A percentile compares a stretch with the other conserved stretches of the same genome.
phyloP scores from a whole-genome alignment of 2,888 invertebrate species.

The Drosophila incognita region DNA sequence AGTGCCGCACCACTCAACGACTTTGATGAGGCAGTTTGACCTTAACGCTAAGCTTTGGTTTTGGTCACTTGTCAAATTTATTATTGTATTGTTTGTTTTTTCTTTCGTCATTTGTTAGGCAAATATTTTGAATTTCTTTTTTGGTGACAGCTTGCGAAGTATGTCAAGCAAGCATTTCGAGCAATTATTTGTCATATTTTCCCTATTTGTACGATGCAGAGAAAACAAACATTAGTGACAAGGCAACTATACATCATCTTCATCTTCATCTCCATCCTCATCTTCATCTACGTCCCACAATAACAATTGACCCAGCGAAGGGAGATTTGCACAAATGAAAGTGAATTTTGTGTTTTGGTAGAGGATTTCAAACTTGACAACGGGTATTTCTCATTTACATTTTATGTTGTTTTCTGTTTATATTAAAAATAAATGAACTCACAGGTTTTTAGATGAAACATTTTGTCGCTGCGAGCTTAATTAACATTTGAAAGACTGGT shows the following conservation, averaged over 20 bases:
- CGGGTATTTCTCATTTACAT: slow-evolving; percentile 42
- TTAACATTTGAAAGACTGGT: background rate
- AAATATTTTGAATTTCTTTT: slow-evolving; percentile 54
- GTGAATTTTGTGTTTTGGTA: slow-evolving; percentile 56
- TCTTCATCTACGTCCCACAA: slow-evolving; percentile 43
- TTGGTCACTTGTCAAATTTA: slow-evolving; percentile 50
- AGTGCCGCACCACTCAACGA: slow-evolving; percentile 34
- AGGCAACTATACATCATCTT: slow-evolving; percentile 51
- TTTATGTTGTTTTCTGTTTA: slow-evolving; percentile 32
- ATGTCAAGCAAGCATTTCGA: slow-evolving; percentile 75
- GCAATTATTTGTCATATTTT: slow-evolving; percentile 78
- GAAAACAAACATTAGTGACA: slow-evolving; percentile 77
- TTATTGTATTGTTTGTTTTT: slow-evolving; percentile 16
- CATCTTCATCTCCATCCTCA: slow-evolving; percentile 27
- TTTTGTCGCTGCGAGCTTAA: background rate
- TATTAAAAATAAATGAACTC: slow-evolving; percentile 20
- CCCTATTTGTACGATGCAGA: slow-evolving; percentile 50
- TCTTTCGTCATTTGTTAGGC: slow-evolving; percentile 23
- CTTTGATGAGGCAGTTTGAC: slow-evolving; percentile 14
- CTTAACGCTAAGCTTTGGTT: slow-evolving; percentile 38
- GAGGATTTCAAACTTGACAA: slow-evolving; percentile 21
- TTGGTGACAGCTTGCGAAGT: slow-evolving; percentile 55
- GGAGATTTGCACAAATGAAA: slow-evolving; percentile 71
- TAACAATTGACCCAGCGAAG: slow-evolving; percentile 50
- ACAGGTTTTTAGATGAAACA: slow-evolving; percentile 22